Evolutionary conservation across 1,140 invertebrate species (phyloP).

Genomic region (Cyclargus thomasi): DNA sequence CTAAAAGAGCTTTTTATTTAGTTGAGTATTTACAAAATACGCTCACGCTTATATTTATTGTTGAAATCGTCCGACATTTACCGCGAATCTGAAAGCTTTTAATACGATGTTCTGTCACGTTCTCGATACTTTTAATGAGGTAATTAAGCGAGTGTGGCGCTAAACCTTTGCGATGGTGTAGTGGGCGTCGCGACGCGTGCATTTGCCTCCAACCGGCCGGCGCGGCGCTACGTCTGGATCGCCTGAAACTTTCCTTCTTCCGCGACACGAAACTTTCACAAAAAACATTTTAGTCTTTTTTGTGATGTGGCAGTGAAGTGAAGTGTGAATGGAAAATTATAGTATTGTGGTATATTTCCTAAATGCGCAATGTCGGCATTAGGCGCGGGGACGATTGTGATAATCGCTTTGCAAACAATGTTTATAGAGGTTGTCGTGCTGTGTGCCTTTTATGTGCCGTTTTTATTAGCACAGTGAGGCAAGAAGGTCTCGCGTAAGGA

Average conservation of each 20-base stretch:
- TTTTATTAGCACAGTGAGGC: conserved; percentile 50
- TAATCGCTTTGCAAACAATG: conserved; percentile 67
- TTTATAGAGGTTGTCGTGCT: conserved; percentile 47
- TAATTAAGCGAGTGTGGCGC: conserved; percentile 9
- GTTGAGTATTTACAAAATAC: no score
- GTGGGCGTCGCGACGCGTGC: conserved; percentile 33
- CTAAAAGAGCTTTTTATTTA: no score
- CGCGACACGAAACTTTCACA: not conserved
- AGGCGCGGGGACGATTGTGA: conserved; percentile 53
- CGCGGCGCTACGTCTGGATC: conserved; percentile 36
- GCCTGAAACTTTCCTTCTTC: conserved; percentile 43
- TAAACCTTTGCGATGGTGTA: not conserved
- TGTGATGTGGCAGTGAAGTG: not conserved
- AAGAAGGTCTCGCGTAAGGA: conserved; percentile 44
- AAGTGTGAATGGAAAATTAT: not conserved
- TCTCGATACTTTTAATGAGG: conserved; percentile 12
- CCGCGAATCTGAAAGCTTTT: not conserved
- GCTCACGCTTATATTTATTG: no score
- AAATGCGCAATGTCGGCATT: conserved; percentile 67
- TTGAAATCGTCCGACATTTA: not conserved
- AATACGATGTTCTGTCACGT: not conserved
- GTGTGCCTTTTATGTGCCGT: conserved; percentile 48
- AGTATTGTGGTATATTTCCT: conserved; percentile 50
- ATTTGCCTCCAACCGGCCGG: conserved; percentile 44
- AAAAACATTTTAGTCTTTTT: not conserved